Conservation (phyloP, 1,140 invertebrate species). For the Cyclargus thomasi region DNA sequence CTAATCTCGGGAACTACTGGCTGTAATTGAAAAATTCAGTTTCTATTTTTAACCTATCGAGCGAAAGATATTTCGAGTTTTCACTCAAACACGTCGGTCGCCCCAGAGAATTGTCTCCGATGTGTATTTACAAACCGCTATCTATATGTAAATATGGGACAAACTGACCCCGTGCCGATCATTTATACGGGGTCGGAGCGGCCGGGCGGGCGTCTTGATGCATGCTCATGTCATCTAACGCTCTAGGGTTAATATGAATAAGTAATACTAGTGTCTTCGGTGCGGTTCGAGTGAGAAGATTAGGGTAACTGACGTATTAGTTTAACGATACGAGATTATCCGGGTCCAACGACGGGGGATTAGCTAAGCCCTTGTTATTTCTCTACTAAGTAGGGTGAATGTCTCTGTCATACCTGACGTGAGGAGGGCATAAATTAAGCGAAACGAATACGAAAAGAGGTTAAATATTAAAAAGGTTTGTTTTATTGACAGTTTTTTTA, state of each 20-base stretch:
- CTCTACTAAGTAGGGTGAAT: not conserved
- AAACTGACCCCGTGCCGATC: not conserved
- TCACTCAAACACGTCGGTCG: not conserved
- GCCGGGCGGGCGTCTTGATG: not conserved
- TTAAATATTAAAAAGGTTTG: no score
- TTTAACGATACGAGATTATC: conserved; percentile 14
- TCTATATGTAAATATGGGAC: conserved; percentile 2
- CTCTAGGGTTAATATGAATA: conserved; percentile 9
- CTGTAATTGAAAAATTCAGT: no score
- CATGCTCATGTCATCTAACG: conserved; percentile 7
- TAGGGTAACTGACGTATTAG: conserved; percentile 8
- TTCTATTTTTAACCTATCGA: no score
- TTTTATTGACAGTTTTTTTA: no score
- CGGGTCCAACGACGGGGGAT: not conserved
- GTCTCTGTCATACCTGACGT: not conserved
- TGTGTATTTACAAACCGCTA: not conserved
- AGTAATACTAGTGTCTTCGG: conserved; percentile 6
- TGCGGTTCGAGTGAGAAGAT: conserved; percentile 11
- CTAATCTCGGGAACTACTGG: no score
- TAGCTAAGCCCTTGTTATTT: conserved; percentile 12
- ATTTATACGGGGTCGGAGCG: not conserved
- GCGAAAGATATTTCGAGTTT: no score
- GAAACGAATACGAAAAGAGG: no score
- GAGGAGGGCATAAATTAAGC: no score
- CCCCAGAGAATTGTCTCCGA: not conserved